A percentile compares a stretch with the other conserved stretches of the same genome.
Conservation (phyloP, 2,113 vertebrate genomes). For the Nothoprocta perdicaria region DNA sequence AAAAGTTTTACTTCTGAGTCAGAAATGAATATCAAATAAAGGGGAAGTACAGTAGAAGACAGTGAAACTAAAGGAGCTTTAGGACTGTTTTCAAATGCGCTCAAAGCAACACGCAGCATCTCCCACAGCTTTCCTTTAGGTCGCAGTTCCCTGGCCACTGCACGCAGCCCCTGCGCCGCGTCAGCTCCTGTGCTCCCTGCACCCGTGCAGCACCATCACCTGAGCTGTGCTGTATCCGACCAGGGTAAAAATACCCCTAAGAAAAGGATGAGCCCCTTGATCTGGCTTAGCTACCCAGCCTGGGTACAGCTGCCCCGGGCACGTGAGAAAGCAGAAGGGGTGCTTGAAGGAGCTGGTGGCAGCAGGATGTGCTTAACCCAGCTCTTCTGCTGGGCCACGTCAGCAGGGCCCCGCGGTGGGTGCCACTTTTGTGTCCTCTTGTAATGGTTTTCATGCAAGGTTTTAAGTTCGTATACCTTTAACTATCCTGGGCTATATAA, state of each 20-base stretch:
- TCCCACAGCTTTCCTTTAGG: background rate
- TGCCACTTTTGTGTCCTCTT: background rate
- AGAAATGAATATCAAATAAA: background rate
- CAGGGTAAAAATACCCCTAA: slow-evolving; percentile 54
- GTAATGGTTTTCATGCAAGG: background rate
- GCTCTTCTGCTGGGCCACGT: background rate
- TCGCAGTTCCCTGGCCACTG: fast-evolving
- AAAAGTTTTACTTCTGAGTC: background rate
- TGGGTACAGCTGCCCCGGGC: background rate
- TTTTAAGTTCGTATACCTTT: background rate
- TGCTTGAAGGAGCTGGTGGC: background rate
- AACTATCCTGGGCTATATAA: background rate
- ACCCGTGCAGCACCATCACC: background rate
- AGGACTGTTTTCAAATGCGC: background rate
- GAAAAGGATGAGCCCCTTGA: slow-evolving; percentile 47
- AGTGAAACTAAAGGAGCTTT: background rate
- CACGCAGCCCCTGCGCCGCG: background rate
- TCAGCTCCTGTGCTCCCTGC: background rate
- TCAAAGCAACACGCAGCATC: background rate
- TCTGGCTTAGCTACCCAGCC: slow-evolving; percentile 26
- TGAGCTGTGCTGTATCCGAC: background rate
- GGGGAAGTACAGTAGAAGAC: background rate
- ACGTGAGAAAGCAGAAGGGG: background rate
- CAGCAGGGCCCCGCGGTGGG: background rate
- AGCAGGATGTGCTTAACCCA: background rate